Conservation (phyloP, 2,113 vertebrate species). For the Neolamprologus cancellatus region DNA sequence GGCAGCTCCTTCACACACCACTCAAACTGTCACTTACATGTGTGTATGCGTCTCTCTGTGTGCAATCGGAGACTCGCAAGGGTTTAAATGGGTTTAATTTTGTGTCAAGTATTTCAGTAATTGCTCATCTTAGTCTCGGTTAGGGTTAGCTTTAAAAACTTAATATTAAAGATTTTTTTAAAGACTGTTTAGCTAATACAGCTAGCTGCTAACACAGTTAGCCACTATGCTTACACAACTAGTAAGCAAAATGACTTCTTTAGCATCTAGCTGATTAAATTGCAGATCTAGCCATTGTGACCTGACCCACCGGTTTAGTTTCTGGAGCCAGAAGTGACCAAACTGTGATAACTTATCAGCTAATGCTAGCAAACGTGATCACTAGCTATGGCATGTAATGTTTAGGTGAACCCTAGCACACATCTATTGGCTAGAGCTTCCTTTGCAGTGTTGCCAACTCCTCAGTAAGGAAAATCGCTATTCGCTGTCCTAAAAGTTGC, state of each 20-base stretch:
- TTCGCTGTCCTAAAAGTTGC: background rate
- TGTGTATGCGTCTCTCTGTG: background rate
- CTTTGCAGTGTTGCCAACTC: background rate
- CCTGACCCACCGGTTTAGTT: background rate
- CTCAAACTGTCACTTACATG: slow-evolving; percentile 6
- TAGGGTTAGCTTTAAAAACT: background rate
- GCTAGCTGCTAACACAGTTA: background rate
- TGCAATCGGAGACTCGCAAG: background rate
- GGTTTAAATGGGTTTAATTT: background rate
- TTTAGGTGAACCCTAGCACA: background rate
- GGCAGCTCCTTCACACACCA: background rate
- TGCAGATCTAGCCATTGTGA: background rate
- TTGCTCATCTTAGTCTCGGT: background rate
- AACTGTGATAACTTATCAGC: background rate
- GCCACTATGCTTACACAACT: background rate
- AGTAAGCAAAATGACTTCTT: background rate
- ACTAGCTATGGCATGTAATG: background rate
- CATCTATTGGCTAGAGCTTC: background rate
- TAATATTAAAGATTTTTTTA: background rate
- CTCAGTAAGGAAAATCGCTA: background rate
- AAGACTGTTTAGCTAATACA: background rate
- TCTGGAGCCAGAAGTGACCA: background rate
- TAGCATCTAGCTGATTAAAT: background rate
- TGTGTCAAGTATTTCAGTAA: background rate
- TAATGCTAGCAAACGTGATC: background rate